These are phyloP conservation scores for Acyrthosiphon pisum DNA, from an alignment of 1,140 invertebrate genomes.

Conservation along the genomic window DNA sequence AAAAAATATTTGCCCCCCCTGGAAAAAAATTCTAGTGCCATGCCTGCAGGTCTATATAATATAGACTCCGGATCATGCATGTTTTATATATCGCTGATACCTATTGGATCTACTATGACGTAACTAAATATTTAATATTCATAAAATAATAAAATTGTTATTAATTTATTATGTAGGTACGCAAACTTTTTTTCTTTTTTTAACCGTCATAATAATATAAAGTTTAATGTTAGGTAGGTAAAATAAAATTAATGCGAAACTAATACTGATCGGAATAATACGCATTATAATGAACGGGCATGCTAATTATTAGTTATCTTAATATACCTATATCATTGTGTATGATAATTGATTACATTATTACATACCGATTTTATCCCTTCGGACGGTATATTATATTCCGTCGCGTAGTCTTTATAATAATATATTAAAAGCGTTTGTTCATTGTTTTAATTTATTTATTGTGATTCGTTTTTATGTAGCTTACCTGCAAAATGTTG, in stretches of 20 bases:
- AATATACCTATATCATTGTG: not conserved
- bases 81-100: not conserved
- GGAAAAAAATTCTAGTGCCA: too few relatives aligned
- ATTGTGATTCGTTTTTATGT: too few relatives aligned
- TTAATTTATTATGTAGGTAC: not conserved
- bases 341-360: not conserved
- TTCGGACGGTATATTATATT: not conserved
- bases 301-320: not conserved
- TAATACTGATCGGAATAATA: not conserved
- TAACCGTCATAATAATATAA: not conserved
- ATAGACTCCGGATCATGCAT: not conserved
- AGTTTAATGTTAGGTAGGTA: not conserved
- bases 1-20: too few relatives aligned
- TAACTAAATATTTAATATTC: not conserved
- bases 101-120: not conserved
- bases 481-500: too few relatives aligned
- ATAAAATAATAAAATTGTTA: not conserved
- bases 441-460: too few relatives aligned
- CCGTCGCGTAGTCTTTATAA: too few relatives aligned
- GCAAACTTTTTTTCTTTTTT: not conserved
- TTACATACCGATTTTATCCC: not conserved
- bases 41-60: too few relatives aligned
- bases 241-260: not conserved
- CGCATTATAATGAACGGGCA: not conserved
- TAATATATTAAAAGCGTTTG: too few relatives aligned